Conservation (phyloP, 2,797 vertebrate species). For the Natrix natrix region DNA sequence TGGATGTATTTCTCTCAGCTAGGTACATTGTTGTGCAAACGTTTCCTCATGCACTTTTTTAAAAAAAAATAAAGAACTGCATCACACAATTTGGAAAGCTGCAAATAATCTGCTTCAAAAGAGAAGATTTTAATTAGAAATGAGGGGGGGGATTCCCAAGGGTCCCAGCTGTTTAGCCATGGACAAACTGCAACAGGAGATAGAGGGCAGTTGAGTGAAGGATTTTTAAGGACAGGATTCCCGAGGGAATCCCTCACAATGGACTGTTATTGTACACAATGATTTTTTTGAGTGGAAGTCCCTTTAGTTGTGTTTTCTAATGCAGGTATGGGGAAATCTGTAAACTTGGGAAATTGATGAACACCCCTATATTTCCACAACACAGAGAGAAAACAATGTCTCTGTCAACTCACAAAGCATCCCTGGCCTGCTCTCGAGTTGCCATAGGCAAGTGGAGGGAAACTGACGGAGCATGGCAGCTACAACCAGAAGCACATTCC, state of each 20-base stretch:
- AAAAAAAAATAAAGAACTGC: not conserved
- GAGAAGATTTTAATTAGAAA: not conserved
- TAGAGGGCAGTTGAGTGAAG: not conserved
- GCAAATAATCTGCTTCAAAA: not conserved
- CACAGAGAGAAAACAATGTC: not conserved
- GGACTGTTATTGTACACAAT: not conserved
- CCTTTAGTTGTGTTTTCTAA: not conserved
- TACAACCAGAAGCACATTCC: no score
- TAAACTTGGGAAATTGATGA: not conserved
- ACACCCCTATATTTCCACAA: not conserved
- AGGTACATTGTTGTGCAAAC: not conserved
- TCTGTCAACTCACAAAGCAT: no score
- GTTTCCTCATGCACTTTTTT: not conserved
- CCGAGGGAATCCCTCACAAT: not conserved
- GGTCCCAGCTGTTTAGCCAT: not conserved
- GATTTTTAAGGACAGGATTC: not conserved
- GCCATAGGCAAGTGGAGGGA: no score
- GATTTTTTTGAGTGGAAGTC: not conserved
- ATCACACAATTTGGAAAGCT: not conserved
- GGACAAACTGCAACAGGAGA: not conserved
- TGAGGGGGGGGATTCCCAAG: not conserved
- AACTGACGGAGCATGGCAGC: no score
- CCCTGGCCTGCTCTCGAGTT: no score
- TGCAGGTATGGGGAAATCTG: not conserved
- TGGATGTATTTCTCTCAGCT: not conserved